These are phyloP conservation scores for Serrognathus titanus DNA, from an alignment of 2,888 invertebrate genomes.

Conservation along the genomic window DNA sequence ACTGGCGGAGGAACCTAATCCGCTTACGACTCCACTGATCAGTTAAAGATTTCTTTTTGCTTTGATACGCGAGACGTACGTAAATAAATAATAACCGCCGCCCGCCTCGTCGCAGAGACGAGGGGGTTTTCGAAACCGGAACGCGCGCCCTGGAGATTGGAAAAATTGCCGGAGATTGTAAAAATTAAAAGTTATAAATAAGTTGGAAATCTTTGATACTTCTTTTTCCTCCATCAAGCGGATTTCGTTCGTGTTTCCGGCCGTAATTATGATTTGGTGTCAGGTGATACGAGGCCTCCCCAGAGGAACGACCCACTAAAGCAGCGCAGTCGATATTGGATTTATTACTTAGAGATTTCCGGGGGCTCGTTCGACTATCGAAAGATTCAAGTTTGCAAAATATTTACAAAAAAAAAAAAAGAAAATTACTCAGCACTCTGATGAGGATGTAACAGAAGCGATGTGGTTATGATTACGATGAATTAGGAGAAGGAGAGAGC, in stretches of 20 bases:
- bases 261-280: constrained; percentile 43
- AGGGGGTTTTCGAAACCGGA: too few relatives aligned
- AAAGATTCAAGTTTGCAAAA: not conserved
- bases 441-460: not conserved
- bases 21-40: constrained; percentile 9
- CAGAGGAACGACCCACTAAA: constrained; percentile 15
- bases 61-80: not conserved
- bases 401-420: not conserved
- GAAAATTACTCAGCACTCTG: not conserved
- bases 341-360: constrained; percentile 1
- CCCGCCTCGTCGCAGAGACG: too few relatives aligned
- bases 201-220: not conserved
- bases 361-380: not conserved
- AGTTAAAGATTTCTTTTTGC: constrained; percentile 1
- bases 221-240: not conserved
- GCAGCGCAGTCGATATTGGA: constrained; percentile 1
- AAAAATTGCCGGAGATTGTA: too few relatives aligned
- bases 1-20: constrained; percentile 13
- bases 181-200: not conserved
- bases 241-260: not conserved
- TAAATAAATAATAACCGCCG: not conserved
- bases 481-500: not conserved
- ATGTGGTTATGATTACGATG: not conserved
- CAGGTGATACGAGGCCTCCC: constrained; percentile 39
- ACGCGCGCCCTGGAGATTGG: too few relatives aligned